Evolutionary conservation across 2,113 vertebrate species (phyloP).

Genomic region (Kobus ellipsiprymnus): DNA sequence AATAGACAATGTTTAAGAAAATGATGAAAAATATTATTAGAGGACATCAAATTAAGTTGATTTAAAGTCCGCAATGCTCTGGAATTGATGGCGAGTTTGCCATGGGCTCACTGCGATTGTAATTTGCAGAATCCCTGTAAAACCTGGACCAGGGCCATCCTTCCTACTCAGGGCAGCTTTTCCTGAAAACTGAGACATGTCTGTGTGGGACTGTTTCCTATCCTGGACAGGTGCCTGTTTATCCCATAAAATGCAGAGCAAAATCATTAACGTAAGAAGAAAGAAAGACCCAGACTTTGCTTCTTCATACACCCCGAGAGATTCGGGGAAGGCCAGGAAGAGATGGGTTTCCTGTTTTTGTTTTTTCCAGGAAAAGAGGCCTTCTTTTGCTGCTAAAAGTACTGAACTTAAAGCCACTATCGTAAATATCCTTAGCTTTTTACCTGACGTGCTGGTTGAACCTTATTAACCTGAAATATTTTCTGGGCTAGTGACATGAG

Average conservation of each 20-base stretch:
- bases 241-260: neutral
- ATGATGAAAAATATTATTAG: conserved; percentile 15
- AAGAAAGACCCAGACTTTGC: neutral
- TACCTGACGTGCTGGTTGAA: conserved; percentile 30
- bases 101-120: neutral
- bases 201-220: neutral
- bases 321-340: neutral
- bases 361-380: neutral
- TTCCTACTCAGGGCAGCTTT: neutral
- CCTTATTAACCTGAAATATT: conserved; percentile 60
- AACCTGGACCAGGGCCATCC: neutral
- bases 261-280: fast-evolving
- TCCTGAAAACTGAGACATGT: neutral
- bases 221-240: fast-evolving
- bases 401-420: neutral
- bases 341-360: neutral
- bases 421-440: conserved; percentile 40
- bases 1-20: conserved; percentile 22
- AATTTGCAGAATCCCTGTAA: neutral
- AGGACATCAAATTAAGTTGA: conserved; percentile 25
- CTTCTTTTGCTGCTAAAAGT: neutral
- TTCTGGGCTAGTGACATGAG: conserved; percentile 36
- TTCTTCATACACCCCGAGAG: neutral
- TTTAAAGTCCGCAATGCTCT: neutral
- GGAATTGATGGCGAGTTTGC: neutral